Evolutionary conservation across 37 sponge, comb jelly and placozoan genomes (phyloP).

Genomic region (Crambe crambe): DNA sequence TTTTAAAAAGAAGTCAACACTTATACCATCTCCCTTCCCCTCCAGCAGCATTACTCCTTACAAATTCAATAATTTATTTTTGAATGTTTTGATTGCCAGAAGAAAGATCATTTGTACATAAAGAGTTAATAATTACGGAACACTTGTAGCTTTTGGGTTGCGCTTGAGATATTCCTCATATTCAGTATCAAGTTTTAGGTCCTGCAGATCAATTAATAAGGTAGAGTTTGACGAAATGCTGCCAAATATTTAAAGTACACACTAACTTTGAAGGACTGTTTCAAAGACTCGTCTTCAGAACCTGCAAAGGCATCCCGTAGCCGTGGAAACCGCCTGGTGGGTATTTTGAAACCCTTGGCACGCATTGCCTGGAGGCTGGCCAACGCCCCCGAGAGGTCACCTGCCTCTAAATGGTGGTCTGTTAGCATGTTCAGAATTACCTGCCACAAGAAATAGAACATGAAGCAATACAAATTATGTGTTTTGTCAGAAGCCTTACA

Average conservation of each 20-base stretch:
- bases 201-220: too few species aligned
- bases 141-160: too few species aligned
- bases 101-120: too few species aligned
- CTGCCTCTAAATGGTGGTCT: background rate
- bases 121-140: too few species aligned
- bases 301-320: conserved; percentile 1
- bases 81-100: too few species aligned
- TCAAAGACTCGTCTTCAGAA: background rate
- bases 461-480: background rate
- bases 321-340: conserved; percentile 24
- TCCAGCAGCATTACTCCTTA: too few species aligned
- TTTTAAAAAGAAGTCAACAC: too few species aligned
- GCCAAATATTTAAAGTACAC: background rate
- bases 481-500: background rate
- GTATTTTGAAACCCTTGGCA: background rate
- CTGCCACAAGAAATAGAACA: background rate
- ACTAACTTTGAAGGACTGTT: background rate
- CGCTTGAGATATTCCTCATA: too few species aligned
- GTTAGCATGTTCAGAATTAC: background rate
- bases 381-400: conserved; percentile 1
- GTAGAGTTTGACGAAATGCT: too few species aligned
- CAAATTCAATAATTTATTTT: too few species aligned
- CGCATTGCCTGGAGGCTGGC: background rate
- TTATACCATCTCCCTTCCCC: too few species aligned
- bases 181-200: too few species aligned